Base-by-base conservation (phyloP, 1,140 invertebrate species). In the Drosophila ananassae region DNA sequence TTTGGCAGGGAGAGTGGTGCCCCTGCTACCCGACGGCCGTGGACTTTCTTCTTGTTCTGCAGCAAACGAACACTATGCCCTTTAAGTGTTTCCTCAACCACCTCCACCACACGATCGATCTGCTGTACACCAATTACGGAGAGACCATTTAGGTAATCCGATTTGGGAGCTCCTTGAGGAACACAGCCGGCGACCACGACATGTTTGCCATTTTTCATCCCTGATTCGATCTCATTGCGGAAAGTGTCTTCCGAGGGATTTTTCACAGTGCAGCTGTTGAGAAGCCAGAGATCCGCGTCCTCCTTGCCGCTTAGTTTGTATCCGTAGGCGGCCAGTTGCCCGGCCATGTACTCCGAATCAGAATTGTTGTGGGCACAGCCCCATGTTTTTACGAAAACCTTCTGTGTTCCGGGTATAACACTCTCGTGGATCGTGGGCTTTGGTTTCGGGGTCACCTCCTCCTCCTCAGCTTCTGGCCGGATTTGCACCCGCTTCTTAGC, bases 261-360 rank as follows among this genome's bases (percentile, higher is more conserved):
- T 92, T 99, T 99, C 0, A 99, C 98, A 4, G 98, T 99, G 90
- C 98, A 99, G 64, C 98, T 99, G 92, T 99, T 99, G 0, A 99
- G 93, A 9, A 99, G 92, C 98, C 98, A 99, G 3, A 99, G 92
- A 93, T 99, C 96, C 1, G 98, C 98, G 47, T 94, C 92, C 28
- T 94, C 92, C 92, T 97, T 97, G 55, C 97, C 94, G 81, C 96
- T 97, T 13, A 99, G 93, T 63, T 93, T 94, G 91, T 98, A 99
- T 0, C 98, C 98, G 91, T 96, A 97, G 0, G 95, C 93, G 17
- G 96, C 95, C 47, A 99, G 92, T 69, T 98, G 95, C 0, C 98
- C 98, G 37, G 97, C 97, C 98, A 99, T 99, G 87, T 99, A 99
- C 93, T 98, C 98, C 9, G 97, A 96, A 90, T 99, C 98, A 0